Evolutionary conservation across 1,140 invertebrate species (phyloP).

Genomic region (Macrotrachela quadricornifera): DNA sequence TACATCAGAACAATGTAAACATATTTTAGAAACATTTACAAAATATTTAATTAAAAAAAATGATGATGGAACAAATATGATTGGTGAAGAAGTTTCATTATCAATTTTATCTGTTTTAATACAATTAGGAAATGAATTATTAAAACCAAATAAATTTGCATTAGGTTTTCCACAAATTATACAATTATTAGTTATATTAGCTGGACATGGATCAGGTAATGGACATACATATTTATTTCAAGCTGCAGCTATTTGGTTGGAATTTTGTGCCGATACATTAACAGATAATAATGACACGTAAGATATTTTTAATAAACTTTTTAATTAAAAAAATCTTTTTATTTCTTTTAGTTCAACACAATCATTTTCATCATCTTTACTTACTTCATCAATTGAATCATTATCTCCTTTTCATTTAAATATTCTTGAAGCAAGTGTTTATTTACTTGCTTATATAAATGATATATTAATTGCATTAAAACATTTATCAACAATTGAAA

Average conservation of each 20-base stretch:
- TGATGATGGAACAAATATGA: not conserved
- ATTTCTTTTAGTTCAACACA: too few species aligned
- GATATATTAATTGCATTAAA: conserved; percentile 41
- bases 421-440: conserved; percentile 53
- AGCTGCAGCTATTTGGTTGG: conserved; percentile 1
- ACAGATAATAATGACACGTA: not conserved
- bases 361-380: too few species aligned
- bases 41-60: too few species aligned
- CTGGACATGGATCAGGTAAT: not conserved
- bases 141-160: not conserved
- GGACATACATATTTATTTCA: conserved; percentile 4
- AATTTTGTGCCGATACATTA: not conserved
- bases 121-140: not conserved
- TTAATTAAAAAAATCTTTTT: not conserved
- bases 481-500: conserved; percentile 10
- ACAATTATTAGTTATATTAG: not conserved
- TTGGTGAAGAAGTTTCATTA: not conserved
- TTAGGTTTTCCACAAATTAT: not conserved
- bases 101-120: not conserved
- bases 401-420: conserved; percentile 21
- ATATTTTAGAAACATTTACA: too few species aligned
- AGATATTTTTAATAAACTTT: not conserved
- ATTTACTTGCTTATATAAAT: conserved; percentile 49
- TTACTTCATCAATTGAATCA: not conserved
- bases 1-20: too few species aligned